Evolutionary conservation across 2,797 vertebrate genomes (phyloP).

Genomic region (Epinephelus awoara): DNA sequence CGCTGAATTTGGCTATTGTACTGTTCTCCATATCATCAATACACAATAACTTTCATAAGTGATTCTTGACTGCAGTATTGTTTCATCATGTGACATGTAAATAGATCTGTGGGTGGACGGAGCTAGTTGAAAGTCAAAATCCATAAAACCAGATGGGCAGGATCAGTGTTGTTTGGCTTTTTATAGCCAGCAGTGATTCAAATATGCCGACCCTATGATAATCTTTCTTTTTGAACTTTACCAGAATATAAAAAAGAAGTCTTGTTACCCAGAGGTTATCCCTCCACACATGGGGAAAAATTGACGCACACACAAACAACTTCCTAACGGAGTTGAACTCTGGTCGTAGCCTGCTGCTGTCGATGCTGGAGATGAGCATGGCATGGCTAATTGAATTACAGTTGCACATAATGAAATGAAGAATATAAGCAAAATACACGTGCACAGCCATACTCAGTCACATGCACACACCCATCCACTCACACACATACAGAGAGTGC

Average conservation of each 20-base stretch:
- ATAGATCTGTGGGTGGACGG: slow-evolving; percentile 17
- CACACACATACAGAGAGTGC: not conserved
- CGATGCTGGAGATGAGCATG: slow-evolving; percentile 32
- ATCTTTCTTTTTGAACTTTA: not conserved
- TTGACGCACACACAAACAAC: slow-evolving; percentile 4
- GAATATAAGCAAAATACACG: slow-evolving; percentile 46
- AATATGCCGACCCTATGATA: not conserved
- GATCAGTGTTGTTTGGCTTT: slow-evolving; percentile 19
- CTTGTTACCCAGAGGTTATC: not conserved
- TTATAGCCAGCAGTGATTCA: not conserved
- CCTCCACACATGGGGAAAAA: not conserved
- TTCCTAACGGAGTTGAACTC: slow-evolving; percentile 1
- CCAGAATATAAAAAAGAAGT: not conserved
- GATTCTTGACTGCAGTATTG: not conserved
- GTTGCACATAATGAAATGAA: slow-evolving; percentile 62
- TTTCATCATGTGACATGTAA: slow-evolving; percentile 19
- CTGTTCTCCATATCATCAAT: not conserved
- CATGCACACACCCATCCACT: slow-evolving; percentile 9
- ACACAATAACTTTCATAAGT: not conserved
- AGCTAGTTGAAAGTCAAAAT: slow-evolving; percentile 13
- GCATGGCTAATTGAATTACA: slow-evolving; percentile 59
- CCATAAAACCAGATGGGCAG: not conserved
- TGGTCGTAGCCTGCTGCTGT: not conserved
- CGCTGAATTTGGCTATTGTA: not conserved
- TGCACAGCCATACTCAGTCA: slow-evolving; percentile 24